Base-by-base conservation (phyloP, 2,797 vertebrate species). In the Miichthys miiuy region DNA sequence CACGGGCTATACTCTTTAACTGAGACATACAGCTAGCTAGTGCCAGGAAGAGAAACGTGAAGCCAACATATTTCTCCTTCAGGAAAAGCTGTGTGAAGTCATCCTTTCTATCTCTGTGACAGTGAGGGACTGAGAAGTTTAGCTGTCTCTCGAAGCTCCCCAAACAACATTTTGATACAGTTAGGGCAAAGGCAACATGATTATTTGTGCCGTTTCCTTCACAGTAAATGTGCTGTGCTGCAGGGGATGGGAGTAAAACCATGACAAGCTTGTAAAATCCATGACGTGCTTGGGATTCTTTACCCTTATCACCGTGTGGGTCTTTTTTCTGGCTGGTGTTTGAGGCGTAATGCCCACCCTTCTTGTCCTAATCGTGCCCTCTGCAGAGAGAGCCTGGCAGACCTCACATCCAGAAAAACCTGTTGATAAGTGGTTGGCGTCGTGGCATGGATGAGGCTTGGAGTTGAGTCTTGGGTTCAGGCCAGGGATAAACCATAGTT, bases 351-450 rank as follows among this genome's bases (percentile, higher is more conserved):
- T 87, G 82, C 83, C 88, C 81, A 86, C 61, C 85, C 72, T 47
- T 88, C 82, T 82, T 62, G 47, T 86, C 87, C 79, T 91, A 93
- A 95, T 94, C 90, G 47, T 88, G 85, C 87, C 90, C 86, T 90
- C 81, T 65, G 48, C 82, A 87, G 80, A 85, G 77, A 83, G 70
- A 84, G 82, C 75, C 88, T 94, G 91, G 91, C 91, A 95, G 91
- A 88, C 77, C 86, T 94, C 88, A 91, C 81, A 90, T 87, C 64
- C 83, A 93, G 86, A 76, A 81, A 96, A 96, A 97, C 95, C 95
- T 96, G 94, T 94, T 96, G 96, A 96, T 93, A 95, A 94, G 88
- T 81, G 90, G 82, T 73, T 82, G 81, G 77, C 86, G 80, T 91
- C 94, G 83, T 47, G 92, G 95, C 88, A 72, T 47, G 63, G 47